Evolutionary conservation across 2,797 vertebrate species (phyloP).

Genomic region (Bryconaethiops microstoma): DNA sequence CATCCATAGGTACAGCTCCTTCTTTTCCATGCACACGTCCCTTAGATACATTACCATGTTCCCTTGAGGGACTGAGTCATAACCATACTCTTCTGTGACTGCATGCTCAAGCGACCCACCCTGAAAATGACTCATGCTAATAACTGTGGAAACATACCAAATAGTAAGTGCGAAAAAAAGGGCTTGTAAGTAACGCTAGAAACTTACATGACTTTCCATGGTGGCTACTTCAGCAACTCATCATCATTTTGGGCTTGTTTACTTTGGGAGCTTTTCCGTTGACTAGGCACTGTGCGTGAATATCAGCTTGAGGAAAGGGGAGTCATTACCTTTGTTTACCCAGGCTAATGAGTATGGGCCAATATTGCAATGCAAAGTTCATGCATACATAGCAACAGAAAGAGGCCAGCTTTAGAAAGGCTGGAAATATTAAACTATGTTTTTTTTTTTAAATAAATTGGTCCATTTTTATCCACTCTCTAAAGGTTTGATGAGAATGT

Average conservation of each 20-base stretch:
- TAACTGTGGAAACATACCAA: background rate
- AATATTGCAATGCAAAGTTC: constrained; percentile 2
- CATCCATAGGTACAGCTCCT: constrained; percentile 35
- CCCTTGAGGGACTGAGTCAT: constrained; percentile 38
- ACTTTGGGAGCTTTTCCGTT: constrained; percentile 14
- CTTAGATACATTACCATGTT: constrained; percentile 48
- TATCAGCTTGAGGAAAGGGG: background rate
- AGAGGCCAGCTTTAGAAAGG: background rate
- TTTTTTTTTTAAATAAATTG: background rate
- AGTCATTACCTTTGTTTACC: constrained; percentile 5
- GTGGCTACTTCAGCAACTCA: background rate
- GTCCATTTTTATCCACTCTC: background rate
- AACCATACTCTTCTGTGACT: background rate
- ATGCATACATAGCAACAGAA: constrained; percentile 5
- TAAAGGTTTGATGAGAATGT: constrained; percentile 5
- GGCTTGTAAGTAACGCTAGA: constrained; percentile 10
- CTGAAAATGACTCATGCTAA: constrained; percentile 31
- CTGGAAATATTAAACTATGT: background rate
- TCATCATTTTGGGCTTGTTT: constrained; percentile 29
- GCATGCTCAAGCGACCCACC: background rate
- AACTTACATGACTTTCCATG: constrained; percentile 29
- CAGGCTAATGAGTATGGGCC: constrained; percentile 22
- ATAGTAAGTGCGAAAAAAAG: constrained; percentile 17
- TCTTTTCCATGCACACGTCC: constrained; percentile 45
- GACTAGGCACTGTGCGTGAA: constrained; percentile 1